Base-by-base conservation (phyloP, 2,113 vertebrate genomes). In the Paralichthys olivaceus region DNA sequence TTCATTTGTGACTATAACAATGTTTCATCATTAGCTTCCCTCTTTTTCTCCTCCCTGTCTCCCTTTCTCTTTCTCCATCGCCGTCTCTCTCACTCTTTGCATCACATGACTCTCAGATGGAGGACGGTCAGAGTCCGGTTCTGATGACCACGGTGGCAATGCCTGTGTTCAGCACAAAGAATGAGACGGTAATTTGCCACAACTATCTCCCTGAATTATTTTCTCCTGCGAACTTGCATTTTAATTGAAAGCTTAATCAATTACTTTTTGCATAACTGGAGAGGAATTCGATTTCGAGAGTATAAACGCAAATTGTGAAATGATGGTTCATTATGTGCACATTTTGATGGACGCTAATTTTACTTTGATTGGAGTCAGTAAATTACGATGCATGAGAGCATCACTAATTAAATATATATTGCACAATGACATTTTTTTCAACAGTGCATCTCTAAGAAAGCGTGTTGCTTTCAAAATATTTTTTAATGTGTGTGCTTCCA, bases 131-230 rank as follows among this genome's bases (percentile, higher is more conserved):
- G 89, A 94, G 96, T 80, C 92, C 96, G 23, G 95, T 99, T 84
- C 88, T 99, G 91, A 99, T 99, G 98, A 99, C 98, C 64, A 99
- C 98, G 0, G 97, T 99, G 56, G 98, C 98, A 61, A 99, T 99
- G 98, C 98, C 98, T 1, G 98, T 99, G 69, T 99, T 99, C 91
- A 99, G 98, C 91, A 99, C 96, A 84, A 96, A 99, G 92, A 99
- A 99, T 4, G 97, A 99, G 90, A 99, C 98, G 20, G 98, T 99
- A 91, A 99, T 97, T 97, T 69, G 0, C 37, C 22, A 75, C 23
- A 23, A 17, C 20, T 40, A 29, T 51, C 3, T 70, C 59, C 28
- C 7, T 37, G 3, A 40, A n/a, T 51, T 6, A 26, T 1, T 26
- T 12, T 1, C 19, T 66, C 29, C 23, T 19, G 45, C 17, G 2